Conservation (phyloP, 2,797 vertebrate genomes). For the Carduelis carduelis region DNA sequence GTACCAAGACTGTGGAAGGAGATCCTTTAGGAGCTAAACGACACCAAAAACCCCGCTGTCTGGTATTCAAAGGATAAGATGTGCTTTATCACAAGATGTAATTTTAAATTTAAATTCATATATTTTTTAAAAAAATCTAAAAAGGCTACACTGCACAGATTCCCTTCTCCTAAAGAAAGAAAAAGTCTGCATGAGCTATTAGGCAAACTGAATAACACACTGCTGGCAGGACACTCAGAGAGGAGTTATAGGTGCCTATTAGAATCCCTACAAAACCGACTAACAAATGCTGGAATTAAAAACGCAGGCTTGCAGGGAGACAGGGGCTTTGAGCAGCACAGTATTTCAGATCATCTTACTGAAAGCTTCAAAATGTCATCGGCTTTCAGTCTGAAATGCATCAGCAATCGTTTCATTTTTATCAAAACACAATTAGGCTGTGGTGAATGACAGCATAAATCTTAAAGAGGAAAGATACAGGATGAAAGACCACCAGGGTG, state of each 20-base stretch:
- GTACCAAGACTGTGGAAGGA: not conserved
- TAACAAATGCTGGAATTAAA: slow-evolving; percentile 45
- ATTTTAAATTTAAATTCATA: not conserved
- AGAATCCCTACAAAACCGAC: not conserved
- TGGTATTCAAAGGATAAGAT: not conserved
- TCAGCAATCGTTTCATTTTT: slow-evolving; percentile 79
- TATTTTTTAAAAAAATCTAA: not conserved
- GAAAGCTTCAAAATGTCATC: slow-evolving; percentile 73
- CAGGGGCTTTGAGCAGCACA: slow-evolving; percentile 48
- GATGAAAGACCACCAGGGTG: slow-evolving; percentile 79
- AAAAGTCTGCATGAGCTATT: not conserved
- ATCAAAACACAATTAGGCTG: slow-evolving; percentile 82
- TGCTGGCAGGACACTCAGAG: not conserved
- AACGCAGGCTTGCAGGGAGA: slow-evolving; percentile 37
- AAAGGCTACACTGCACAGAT: not conserved
- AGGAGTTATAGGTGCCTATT: not conserved
- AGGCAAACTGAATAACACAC: not conserved
- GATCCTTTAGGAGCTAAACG: not conserved
- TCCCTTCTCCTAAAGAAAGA: not conserved
- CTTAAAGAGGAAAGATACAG: slow-evolving; percentile 79
- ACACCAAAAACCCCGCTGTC: not conserved
- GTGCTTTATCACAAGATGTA: not conserved
- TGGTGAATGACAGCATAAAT: slow-evolving; percentile 82
- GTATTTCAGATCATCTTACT: slow-evolving; percentile 72
- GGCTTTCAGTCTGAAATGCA: slow-evolving; percentile 73